These are phyloP conservation scores for Rhagoletis pomonella DNA, from an alignment of 1,140 invertebrate species.

Conservation along the genomic window DNA sequence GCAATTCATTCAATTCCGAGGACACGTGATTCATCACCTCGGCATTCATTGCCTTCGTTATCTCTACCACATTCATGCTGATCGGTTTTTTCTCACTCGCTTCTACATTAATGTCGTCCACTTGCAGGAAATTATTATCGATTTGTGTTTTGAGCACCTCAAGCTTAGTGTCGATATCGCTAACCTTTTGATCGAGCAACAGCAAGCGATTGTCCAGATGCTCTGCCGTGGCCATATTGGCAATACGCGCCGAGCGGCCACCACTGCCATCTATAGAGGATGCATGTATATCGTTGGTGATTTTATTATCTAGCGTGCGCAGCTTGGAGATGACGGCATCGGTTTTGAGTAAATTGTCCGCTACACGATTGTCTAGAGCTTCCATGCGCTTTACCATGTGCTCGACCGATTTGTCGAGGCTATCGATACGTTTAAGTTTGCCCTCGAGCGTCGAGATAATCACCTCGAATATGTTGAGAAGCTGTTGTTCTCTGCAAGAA, in stretches of 20 bases:
- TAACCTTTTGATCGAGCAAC: slow-evolving; percentile 86
- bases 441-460: slow-evolving; percentile 90
- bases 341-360: slow-evolving; percentile 89
- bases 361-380: slow-evolving; percentile 84
- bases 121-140: slow-evolving; percentile 85
- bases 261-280: slow-evolving; percentile 58
- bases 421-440: slow-evolving; percentile 89
- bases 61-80: slow-evolving; percentile 85
- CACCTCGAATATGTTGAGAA: slow-evolving; percentile 91
- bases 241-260: slow-evolving; percentile 58
- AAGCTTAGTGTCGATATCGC: slow-evolving; percentile 86
- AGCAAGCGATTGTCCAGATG: slow-evolving; percentile 79
- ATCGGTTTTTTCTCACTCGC: slow-evolving; percentile 89
- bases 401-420: slow-evolving; percentile 89
- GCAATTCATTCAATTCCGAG: slow-evolving; percentile 83
- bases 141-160: slow-evolving; percentile 86
- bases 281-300: slow-evolving; percentile 77
- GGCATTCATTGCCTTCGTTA: slow-evolving; percentile 84
- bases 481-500: slow-evolving; percentile 88
- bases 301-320: slow-evolving; percentile 81
- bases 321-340: slow-evolving; percentile 86
- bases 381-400: slow-evolving; percentile 89
- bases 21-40: slow-evolving; percentile 85
- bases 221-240: slow-evolving; percentile 62
- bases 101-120: slow-evolving; percentile 87